phyloP scores from a whole-genome alignment of 2,797 vertebrate genomes.

The Arremon aurantiirostris region DNA sequence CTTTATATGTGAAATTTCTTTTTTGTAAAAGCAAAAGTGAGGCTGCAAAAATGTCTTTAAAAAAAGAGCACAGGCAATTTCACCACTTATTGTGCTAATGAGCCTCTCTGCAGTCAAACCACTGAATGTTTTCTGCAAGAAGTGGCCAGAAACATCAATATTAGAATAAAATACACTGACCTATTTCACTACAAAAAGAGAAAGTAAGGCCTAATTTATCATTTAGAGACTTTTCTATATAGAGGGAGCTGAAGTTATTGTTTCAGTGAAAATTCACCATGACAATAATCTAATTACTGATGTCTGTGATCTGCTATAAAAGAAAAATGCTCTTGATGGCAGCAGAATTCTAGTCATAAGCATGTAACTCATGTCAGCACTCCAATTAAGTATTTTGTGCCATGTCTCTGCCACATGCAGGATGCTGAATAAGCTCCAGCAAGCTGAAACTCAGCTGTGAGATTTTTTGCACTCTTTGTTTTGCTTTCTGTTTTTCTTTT shows the following conservation, averaged over 20 bases:
- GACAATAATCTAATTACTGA: constrained; percentile 56
- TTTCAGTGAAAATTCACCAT: constrained; percentile 42
- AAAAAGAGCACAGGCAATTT: background rate
- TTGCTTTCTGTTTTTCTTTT: background rate
- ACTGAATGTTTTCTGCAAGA: background rate
- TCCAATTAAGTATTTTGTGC: constrained; percentile 52
- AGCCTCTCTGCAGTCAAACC: background rate
- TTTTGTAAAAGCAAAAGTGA: background rate
- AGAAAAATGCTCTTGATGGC: constrained; percentile 79
- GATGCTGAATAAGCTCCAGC: constrained; percentile 35
- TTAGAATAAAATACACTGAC: background rate
- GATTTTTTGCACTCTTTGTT: background rate
- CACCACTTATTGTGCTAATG: background rate
- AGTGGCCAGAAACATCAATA: background rate
- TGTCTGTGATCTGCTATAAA: constrained; percentile 71
- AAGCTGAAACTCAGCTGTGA: constrained; percentile 14
- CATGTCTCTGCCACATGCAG: background rate
- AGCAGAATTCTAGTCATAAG: constrained; percentile 76
- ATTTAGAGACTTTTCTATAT: background rate
- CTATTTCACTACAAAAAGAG: constrained; percentile 17
- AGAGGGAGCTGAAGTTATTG: constrained; percentile 11
- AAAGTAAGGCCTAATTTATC: background rate
- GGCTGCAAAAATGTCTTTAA: background rate
- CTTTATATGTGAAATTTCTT: background rate
- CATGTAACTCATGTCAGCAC: background rate